A percentile compares a stretch with the other conserved stretches of the same genome.
Evolutionary conservation across 2,113 vertebrate species (phyloP).

Genomic region (Plectropomus leopardus): DNA sequence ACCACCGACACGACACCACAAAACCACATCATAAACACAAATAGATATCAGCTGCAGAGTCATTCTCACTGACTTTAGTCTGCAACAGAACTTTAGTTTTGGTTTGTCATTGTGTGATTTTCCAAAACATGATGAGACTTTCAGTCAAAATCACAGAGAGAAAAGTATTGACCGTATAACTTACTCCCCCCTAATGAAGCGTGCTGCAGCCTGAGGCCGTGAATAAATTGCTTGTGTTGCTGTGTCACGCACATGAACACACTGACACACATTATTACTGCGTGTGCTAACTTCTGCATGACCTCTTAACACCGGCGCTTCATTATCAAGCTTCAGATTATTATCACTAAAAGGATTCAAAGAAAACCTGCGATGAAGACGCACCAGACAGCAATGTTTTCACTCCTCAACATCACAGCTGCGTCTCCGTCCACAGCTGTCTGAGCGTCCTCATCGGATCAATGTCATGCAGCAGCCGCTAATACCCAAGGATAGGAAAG

Average conservation of each 20-base stretch:
- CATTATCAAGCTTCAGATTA: too few relatives aligned
- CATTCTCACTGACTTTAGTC: background rate
- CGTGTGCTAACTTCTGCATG: too few relatives aligned
- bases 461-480: slow-evolving; percentile 34
- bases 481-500: slow-evolving; percentile 59
- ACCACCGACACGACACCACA: background rate
- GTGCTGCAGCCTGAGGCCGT: slow-evolving; percentile 46
- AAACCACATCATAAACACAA: background rate
- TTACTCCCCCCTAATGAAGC: slow-evolving; percentile 27
- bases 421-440: slow-evolving; percentile 3
- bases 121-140: background rate
- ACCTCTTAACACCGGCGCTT: too few relatives aligned
- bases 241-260: slow-evolving; percentile 48
- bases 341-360: too few relatives aligned
- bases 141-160: background rate
- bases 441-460: slow-evolving; percentile 33
- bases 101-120: background rate
- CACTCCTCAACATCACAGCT: background rate
- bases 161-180: slow-evolving; percentile 33
- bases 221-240: slow-evolving; percentile 39
- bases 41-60: background rate
- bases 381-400: too few relatives aligned
- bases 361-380: too few relatives aligned
- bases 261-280: background rate
- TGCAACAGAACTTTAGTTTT: background rate